Percentiles rank a stretch among this genome's conserved stretches.
phyloP scores from a whole-genome alignment of 2,797 vertebrate species.

The Girardinus metallicus region DNA sequence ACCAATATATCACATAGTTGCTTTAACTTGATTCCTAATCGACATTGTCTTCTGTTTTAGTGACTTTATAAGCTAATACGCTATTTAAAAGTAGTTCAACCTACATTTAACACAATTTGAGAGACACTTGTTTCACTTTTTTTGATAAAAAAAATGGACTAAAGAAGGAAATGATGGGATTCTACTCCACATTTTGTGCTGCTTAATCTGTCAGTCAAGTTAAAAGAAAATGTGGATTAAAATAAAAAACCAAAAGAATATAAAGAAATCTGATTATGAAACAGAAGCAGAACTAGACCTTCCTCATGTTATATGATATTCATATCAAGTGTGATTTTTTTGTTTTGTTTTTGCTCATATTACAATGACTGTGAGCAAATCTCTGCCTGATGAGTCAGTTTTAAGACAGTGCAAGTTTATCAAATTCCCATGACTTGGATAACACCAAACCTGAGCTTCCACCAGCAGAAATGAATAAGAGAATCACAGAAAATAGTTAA shows the following conservation, averaged over 20 bases:
- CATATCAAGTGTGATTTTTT: neutral
- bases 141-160: neutral
- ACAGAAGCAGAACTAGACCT: neutral
- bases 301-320: neutral
- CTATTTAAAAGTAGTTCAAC: no score
- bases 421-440: neutral
- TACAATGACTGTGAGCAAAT: slow-evolving; percentile 7
- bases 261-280: neutral
- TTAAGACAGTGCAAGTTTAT: neutral
- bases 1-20: no score
- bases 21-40: no score
- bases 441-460: neutral
- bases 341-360: neutral
- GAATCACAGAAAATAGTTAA: neutral
- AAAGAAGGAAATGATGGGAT: neutral
- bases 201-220: neutral
- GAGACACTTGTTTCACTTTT: neutral
- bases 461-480: neutral
- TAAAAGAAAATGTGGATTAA: neutral
- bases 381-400: neutral
- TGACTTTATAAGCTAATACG: no score
- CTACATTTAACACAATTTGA: neutral
- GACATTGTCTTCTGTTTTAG: no score
- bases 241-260: neutral
- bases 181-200: neutral